Percentiles rank a stretch among this genome's conserved stretches.
Evolutionary conservation across 2,797 vertebrate species (phyloP).

Genomic region (Smutsia temminckii): DNA sequence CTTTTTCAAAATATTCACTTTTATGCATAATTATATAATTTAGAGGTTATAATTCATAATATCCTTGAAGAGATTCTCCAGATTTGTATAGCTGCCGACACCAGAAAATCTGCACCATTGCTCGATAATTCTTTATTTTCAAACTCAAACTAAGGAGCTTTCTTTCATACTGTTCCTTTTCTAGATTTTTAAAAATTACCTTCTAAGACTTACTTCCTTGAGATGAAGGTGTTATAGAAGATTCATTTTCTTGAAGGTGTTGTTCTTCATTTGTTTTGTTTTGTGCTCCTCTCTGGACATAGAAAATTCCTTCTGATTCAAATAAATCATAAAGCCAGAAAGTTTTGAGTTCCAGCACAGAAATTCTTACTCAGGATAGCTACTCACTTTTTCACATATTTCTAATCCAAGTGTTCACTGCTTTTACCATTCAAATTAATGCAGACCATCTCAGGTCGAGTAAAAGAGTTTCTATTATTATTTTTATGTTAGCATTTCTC

Average conservation of each 20-base stretch:
- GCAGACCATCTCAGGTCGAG: background rate
- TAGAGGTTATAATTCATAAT: background rate
- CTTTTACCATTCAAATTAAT: conserved; percentile 14
- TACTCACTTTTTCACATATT: background rate
- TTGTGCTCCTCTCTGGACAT: background rate
- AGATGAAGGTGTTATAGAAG: background rate
- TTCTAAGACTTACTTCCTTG: background rate
- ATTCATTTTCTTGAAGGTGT: background rate
- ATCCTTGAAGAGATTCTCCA: background rate
- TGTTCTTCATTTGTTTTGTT: background rate
- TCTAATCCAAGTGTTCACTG: background rate
- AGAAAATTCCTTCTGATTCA: background rate
- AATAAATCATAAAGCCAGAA: background rate
- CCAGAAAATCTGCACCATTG: background rate
- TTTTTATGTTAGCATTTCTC: background rate
- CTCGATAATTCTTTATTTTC: background rate
- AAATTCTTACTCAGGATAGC: background rate
- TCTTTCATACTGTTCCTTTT: background rate
- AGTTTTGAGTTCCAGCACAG: background rate
- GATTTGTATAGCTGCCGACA: background rate
- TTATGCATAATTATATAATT: background rate
- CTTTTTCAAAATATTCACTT: background rate
- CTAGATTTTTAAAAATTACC: background rate
- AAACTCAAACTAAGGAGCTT: background rate
- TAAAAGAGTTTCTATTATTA: background rate